Evolutionary conservation across 2,113 vertebrate genomes (phyloP).

Genomic region (Caloenas nicobarica): DNA sequence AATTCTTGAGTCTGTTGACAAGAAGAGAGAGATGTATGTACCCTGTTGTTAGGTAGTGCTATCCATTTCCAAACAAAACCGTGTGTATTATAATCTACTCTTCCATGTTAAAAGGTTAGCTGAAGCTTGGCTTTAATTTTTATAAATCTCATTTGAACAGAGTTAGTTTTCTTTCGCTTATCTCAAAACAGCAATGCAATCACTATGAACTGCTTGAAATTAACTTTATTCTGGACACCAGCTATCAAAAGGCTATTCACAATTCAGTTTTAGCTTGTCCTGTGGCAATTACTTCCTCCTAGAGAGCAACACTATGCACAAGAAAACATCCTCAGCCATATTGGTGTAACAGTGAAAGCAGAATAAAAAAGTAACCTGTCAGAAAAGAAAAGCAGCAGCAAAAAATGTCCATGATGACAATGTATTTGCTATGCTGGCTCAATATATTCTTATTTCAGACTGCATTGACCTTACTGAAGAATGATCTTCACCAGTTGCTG

Average conservation of each 20-base stretch:
- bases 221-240: background rate
- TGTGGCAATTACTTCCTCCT: background rate
- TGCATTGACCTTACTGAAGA: conserved; percentile 38
- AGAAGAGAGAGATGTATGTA: background rate
- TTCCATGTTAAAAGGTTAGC: background rate
- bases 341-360: background rate
- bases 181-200: background rate
- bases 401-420: background rate
- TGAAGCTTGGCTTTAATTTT: background rate
- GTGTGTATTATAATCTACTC: background rate
- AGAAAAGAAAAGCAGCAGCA: conserved; percentile 35
- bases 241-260: background rate
- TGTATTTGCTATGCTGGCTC: conserved; percentile 17
- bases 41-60: background rate
- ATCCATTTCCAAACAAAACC: background rate
- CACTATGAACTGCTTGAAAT: background rate
- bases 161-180: background rate
- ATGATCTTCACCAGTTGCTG: conserved; percentile 22
- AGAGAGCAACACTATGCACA: background rate
- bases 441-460: conserved; percentile 35
- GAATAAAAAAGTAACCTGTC: conserved; percentile 44
- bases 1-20: background rate
- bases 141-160: background rate
- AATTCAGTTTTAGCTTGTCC: background rate
- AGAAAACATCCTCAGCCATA: background rate